phyloP scores from a whole-genome alignment of 1,140 invertebrate genomes.

The Apis mellifera region DNA sequence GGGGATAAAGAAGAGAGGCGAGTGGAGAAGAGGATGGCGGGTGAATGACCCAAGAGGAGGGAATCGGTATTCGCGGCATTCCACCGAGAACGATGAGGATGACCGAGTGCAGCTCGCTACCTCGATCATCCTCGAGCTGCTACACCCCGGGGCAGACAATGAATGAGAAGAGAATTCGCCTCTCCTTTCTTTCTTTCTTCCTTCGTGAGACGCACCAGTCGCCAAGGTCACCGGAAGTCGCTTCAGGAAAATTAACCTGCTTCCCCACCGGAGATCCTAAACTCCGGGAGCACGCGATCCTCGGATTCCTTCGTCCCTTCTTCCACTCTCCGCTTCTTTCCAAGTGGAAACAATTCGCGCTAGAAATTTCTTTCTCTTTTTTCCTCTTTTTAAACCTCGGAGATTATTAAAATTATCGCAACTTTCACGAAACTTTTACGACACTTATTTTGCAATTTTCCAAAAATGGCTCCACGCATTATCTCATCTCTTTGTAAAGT shows the following conservation, averaged over 20 bases:
- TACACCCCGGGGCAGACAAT: constrained; percentile 37
- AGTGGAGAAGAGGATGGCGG: constrained; percentile 28
- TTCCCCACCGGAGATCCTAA: neutral
- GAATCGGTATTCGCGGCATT: constrained; percentile 73
- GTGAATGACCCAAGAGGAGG: constrained; percentile 74
- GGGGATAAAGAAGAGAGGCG: constrained; percentile 33
- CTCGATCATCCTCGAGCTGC: constrained; percentile 46
- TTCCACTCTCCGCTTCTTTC: too few species aligned
- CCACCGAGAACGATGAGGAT: constrained; percentile 72
- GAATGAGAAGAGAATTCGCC: constrained; percentile 53
- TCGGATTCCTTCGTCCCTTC: constrained; percentile 9
- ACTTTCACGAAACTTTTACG: too few species aligned
- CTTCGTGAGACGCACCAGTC: neutral
- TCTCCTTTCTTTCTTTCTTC: constrained; percentile 29
- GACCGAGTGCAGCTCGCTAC: constrained; percentile 49
- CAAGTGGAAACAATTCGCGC: too few species aligned
- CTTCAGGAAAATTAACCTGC: constrained; percentile 44
- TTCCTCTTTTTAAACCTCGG: too few species aligned
- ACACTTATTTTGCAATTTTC: too few species aligned
- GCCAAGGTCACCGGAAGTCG: constrained; percentile 61
- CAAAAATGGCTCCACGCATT: too few species aligned
- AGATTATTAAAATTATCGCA: too few species aligned
- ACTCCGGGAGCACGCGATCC: constrained; percentile 29
- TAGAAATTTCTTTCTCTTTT: too few species aligned
- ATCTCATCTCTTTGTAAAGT: too few species aligned